phyloP scores from a whole-genome alignment of 2,888 invertebrate species.

The Cremastinae sp. region DNA sequence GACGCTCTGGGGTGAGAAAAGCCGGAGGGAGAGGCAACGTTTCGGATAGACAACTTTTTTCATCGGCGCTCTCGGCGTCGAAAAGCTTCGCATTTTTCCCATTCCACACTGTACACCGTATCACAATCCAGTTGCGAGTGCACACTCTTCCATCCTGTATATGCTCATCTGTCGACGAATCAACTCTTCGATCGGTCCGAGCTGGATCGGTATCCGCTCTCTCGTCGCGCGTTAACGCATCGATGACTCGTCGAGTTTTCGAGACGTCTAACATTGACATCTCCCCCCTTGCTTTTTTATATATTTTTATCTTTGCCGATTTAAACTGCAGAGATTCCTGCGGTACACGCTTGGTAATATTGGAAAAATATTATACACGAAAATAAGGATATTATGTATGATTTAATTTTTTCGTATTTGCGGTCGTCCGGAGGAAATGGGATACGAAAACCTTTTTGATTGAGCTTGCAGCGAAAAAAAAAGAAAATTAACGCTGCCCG shows the following conservation, averaged over 20 bases:
- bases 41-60: slow-evolving; percentile 57
- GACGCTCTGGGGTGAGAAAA: slow-evolving; percentile 28
- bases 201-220: not conserved
- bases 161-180: not conserved
- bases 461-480: too few species aligned
- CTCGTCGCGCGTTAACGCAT: slow-evolving; percentile 47
- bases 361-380: too few species aligned
- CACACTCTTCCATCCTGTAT: not conserved
- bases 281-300: slow-evolving; percentile 42
- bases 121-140: slow-evolving; percentile 1
- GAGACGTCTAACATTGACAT: slow-evolving; percentile 31
- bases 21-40: slow-evolving; percentile 21
- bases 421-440: too few species aligned
- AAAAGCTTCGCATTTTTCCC: slow-evolving; percentile 50
- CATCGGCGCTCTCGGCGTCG: slow-evolving; percentile 41
- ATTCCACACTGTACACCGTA: not conserved
- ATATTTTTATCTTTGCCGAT: too few species aligned
- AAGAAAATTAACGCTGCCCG: too few species aligned
- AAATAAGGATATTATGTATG: too few species aligned
- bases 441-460: too few species aligned
- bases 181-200: not conserved
- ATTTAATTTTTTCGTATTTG: too few species aligned
- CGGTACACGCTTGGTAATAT: too few species aligned
- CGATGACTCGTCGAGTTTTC: slow-evolving; percentile 56
- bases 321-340: too few species aligned